Conservation (phyloP, 2,113 vertebrate genomes). For the Tachysurus fulvidraco region DNA sequence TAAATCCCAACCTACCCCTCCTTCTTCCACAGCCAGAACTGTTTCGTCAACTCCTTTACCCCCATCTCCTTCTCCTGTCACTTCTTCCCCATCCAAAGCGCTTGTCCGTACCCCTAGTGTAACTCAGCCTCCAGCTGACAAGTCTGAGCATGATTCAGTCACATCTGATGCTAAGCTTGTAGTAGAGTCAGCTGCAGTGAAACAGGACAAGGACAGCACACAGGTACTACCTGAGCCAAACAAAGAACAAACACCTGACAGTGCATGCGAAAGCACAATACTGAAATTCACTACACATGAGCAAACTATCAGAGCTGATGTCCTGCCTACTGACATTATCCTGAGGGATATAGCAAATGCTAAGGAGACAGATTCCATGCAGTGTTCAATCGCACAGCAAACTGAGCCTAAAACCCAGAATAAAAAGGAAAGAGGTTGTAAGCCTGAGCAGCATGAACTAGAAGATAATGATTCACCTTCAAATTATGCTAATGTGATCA, state of each 20-base stretch:
- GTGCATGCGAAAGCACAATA: slow-evolving; percentile 55
- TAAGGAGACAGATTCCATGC: slow-evolving; percentile 43
- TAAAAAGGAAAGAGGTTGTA: not conserved
- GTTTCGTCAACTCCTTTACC: slow-evolving; percentile 32
- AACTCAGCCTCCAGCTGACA: slow-evolving; percentile 59
- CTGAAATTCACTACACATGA: slow-evolving; percentile 48
- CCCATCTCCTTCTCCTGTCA: slow-evolving; percentile 43
- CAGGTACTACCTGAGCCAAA: slow-evolving; percentile 64
- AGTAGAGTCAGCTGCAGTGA: slow-evolving; percentile 53
- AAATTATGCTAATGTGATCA: slow-evolving; percentile 19
- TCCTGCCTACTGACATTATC: slow-evolving; percentile 60
- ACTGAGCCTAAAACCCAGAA: not conserved
- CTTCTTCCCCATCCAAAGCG: slow-evolving; percentile 51
- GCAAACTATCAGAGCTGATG: slow-evolving; percentile 41
- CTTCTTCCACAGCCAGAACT: slow-evolving; percentile 45
- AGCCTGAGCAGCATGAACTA: slow-evolving; percentile 13
- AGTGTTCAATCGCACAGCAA: slow-evolving; percentile 29
- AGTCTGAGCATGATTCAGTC: slow-evolving; percentile 64
- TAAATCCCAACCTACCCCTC: slow-evolving; percentile 56
- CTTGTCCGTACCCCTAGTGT: slow-evolving; percentile 41
- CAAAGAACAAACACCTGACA: slow-evolving; percentile 39
- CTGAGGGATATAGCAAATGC: slow-evolving; percentile 59
- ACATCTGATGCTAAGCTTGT: slow-evolving; percentile 43
- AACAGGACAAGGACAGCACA: slow-evolving; percentile 56
- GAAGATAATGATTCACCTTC: not conserved